Evolutionary conservation across 2,113 vertebrate genomes (phyloP).

Genomic region (Fregata magnificens): DNA sequence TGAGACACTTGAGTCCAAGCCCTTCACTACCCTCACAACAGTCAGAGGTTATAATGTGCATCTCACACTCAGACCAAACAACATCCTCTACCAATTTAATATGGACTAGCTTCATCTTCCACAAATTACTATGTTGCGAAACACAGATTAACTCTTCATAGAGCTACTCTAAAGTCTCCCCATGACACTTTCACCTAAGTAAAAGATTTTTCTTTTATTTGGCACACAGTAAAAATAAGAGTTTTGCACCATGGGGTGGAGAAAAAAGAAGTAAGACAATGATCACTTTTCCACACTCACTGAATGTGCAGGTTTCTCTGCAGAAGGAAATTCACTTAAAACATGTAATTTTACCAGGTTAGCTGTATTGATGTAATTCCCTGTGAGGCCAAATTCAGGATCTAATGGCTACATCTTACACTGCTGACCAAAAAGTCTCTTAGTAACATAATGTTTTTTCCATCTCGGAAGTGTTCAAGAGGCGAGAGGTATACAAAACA

Average conservation of each 20-base stretch:
- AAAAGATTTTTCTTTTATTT: not conserved
- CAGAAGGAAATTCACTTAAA: not conserved
- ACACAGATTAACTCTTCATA: not conserved
- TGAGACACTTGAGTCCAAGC: not conserved
- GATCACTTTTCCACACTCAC: not conserved
- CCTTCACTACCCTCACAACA: not conserved
- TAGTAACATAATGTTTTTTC: not conserved
- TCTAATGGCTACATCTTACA: not conserved
- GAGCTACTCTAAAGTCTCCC: not conserved
- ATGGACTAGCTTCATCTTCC: not conserved
- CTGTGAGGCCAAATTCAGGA: not conserved
- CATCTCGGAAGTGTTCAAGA: not conserved
- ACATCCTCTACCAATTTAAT: not conserved
- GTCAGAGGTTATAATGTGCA: not conserved
- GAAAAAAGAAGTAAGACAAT: not conserved
- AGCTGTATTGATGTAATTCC: not conserved
- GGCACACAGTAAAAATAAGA: not conserved
- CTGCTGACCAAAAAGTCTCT: not conserved
- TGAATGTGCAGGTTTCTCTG: not conserved
- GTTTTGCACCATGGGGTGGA: not conserved
- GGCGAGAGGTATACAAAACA: not conserved
- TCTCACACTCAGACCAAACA: not conserved
- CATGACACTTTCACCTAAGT: not conserved
- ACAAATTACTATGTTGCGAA: not conserved
- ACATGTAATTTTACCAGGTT: not conserved